Evolutionary conservation across 2,797 vertebrate genomes (phyloP).

Genomic region (Agapornis canus): DNA sequence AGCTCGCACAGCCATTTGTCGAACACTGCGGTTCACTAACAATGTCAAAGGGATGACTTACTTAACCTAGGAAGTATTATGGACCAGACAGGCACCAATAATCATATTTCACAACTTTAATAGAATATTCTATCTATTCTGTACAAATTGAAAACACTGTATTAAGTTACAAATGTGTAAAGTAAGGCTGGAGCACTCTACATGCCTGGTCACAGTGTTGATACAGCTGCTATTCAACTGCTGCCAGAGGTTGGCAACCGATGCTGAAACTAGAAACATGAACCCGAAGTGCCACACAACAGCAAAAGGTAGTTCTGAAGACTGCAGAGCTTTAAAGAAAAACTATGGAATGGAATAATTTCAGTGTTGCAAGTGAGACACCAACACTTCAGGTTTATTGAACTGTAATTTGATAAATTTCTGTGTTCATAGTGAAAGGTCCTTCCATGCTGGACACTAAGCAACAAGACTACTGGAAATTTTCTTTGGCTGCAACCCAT

Average conservation of each 20-base stretch:
- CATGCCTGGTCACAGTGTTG: slow-evolving; percentile 76
- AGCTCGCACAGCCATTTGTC: not conserved
- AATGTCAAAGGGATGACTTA: not conserved
- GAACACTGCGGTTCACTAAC: not conserved
- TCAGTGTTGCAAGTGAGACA: slow-evolving; percentile 55
- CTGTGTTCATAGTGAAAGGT: not conserved
- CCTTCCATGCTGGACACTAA: slow-evolving; percentile 42
- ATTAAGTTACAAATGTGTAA: slow-evolving; percentile 92
- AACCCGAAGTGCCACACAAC: slow-evolving; percentile 45
- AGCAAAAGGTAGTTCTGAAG: slow-evolving; percentile 33
- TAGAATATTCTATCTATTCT: slow-evolving; percentile 97
- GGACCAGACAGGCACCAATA: slow-evolving; percentile 47
- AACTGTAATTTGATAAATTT: not conserved
- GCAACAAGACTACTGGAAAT: not conserved
- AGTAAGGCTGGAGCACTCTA: slow-evolving; percentile 91
- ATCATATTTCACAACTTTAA: slow-evolving; percentile 93
- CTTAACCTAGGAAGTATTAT: not conserved
- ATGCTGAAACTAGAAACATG: slow-evolving; percentile 43
- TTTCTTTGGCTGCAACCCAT: slow-evolving; percentile 53
- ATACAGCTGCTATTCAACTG: slow-evolving; percentile 67
- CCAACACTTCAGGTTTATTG: slow-evolving; percentile 37
- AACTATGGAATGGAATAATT: slow-evolving; percentile 9
- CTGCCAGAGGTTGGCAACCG: slow-evolving; percentile 62
- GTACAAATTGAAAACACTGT: slow-evolving; percentile 95
- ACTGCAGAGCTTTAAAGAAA: slow-evolving; percentile 62